phyloP scores from a whole-genome alignment of 2,888 invertebrate genomes.

The Boloria selene region DNA sequence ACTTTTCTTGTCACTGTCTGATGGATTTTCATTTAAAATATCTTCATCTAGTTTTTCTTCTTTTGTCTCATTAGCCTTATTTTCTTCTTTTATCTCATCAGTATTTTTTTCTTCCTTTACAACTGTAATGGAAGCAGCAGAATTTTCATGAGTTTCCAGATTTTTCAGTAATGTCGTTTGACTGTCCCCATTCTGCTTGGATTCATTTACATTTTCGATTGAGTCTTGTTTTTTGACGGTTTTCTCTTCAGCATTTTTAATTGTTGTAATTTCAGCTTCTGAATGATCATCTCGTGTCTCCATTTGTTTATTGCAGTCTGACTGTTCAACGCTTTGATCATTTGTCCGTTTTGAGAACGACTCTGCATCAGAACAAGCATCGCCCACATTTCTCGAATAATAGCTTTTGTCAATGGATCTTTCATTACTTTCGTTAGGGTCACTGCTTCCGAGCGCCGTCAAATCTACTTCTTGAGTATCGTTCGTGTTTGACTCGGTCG shows the following conservation, averaged over 20 bases:
- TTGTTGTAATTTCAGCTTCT: not conserved
- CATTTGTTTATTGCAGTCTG: constrained; percentile 11
- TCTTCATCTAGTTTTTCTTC: constrained; percentile 35
- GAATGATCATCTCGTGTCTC: constrained; percentile 9
- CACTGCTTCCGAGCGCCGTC: constrained; percentile 68
- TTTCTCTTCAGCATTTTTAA: constrained; percentile 1
- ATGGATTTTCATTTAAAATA: constrained; percentile 33
- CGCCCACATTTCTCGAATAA: constrained; percentile 14
- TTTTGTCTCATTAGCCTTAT: constrained; percentile 17
- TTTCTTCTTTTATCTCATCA: constrained; percentile 6
- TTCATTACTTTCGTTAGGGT: constrained; percentile 76
- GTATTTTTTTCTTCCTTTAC: too few relatives aligned
- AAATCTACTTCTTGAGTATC: constrained; percentile 67
- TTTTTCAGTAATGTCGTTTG: constrained; percentile 1
- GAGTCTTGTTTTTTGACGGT: constrained; percentile 15
- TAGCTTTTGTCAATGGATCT: constrained; percentile 45
- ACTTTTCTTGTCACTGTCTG: constrained; percentile 45
- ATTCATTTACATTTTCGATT: constrained; percentile 10
- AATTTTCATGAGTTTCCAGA: constrained; percentile 25
- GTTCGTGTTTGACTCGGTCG: constrained; percentile 64
- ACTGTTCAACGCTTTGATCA: not conserved
- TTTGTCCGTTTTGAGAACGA: constrained; percentile 13
- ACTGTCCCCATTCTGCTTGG: constrained; percentile 31
- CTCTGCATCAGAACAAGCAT: constrained; percentile 16
- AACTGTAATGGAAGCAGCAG: too few relatives aligned